Base-by-base conservation (phyloP, 2,888 invertebrate genomes). In the Luperina testacea region DNA sequence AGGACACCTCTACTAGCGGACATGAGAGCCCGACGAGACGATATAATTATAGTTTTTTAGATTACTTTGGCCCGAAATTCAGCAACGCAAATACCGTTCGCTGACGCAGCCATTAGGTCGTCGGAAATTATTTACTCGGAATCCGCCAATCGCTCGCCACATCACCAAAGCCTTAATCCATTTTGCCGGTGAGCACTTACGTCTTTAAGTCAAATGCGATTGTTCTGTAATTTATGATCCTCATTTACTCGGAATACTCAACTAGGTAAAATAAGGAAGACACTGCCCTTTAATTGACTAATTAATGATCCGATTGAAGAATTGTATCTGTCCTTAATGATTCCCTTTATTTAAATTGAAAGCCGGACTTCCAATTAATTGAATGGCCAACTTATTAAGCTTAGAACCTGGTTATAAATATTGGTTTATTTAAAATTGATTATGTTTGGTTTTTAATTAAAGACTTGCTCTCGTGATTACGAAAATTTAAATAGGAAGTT, bases 231-330 rank as follows among this genome's bases (percentile, higher is more conserved):
- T 93, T 93, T 93, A 93, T 88, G 87, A 86, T 81, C 64, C 83
- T 90, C 91, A 91, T 93, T 93, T 92, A 91, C 91, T 88, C 90
- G 87, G 87, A 91, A 91, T 89, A 89, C 90, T 85, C 82, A 85
- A 90, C 89, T 88, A 89, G 88, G 90, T 91, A 90, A 92, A 92
- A 92, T 92, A 93, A 93, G 93, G 92, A 92, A 93, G 91, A 88
- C 86, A 85, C 80, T 75, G 81, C 80, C 87, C 84, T 91, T 92
- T 92, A 94, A 94, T 93, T 93, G 93, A 92, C 92, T 94, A 94
- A 94, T 94, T 94, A 94, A 94, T 93, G 91, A 90, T 89, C 84
- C 82, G 87, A 89, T 90, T 91, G 91, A 92, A 92, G 91, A 92
- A 89, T 89, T 88, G 89, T 87, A 88, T 87, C 88, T 84, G 87